Evolutionary conservation across 1,140 invertebrate genomes (phyloP), one percentile per base, ranked within the genome.

Genomic region (Zaprionus lachaisei): DNA sequence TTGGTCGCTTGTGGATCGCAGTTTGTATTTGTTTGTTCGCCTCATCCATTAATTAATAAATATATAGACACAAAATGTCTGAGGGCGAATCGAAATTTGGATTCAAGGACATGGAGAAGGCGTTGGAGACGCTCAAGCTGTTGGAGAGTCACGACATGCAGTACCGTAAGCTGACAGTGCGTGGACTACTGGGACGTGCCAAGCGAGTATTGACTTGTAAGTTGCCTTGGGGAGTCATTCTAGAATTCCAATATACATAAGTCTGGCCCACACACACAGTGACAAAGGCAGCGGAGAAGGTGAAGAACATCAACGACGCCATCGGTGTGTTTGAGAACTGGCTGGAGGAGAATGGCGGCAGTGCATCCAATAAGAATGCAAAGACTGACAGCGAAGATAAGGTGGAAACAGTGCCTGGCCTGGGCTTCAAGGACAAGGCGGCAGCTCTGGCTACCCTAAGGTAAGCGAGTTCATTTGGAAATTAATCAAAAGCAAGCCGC

Each of bases 51-150:
- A 51, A 51, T 51, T 51, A 24, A 51, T 24, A 4, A 51, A 20
- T 22, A 49, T 11, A 49, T 34, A 34, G 5, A 11, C 47, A 49
- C 2, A 76, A 6, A 22, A 92, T 92, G 91, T 82, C 90, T 14
- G 90, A 92, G 64, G 94, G 94, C 84, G 94, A 95, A 60, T 93
- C 95, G 9, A 95, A 95, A 64, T 95, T 95, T 85, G 95, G 95
- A n/a, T 96, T 96, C 93, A 96, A 96, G 92, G 95, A 96, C 89
- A 94, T 94, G 87, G 95, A 95, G 65, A 96, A 96, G 91, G 95
- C 95, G 0, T 89, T 94, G 73, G 95, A 96, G 77, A 95, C 95
- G 1, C 87, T 95, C 15, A 93, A 94, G 74, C 93, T 94, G 72
- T 90, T 96, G 37, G 94, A 95, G 91, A 92, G 93, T 22, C 94